phyloP scores from a whole-genome alignment of 2,888 invertebrate species.

The Phanerotoma sp. region DNA sequence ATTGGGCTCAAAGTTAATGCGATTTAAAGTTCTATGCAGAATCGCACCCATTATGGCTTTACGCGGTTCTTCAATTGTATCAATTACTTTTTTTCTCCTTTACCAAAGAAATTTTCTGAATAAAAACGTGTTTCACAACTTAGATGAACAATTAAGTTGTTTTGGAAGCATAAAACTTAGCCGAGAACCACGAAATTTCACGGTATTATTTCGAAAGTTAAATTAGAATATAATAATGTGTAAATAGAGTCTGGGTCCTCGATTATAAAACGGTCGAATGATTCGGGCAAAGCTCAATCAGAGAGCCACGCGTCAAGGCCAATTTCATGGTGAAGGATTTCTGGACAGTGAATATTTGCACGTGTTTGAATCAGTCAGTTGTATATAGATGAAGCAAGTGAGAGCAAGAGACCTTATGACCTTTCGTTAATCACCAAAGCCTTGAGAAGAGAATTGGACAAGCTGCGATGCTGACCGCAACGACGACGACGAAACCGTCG shows the following conservation, averaged over 20 bases:
- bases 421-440: conserved; percentile 58
- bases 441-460: conserved; percentile 46
- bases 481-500: conserved; percentile 30
- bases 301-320: conserved; percentile 17
- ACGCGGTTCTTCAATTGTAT: too few species aligned
- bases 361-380: conserved; percentile 21
- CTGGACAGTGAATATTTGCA: conserved; percentile 27
- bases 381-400: conserved; percentile 3
- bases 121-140: too few species aligned
- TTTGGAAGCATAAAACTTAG: background rate
- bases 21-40: too few species aligned
- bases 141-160: too few species aligned
- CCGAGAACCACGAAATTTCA: background rate
- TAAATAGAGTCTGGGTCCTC: background rate
- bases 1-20: too few species aligned
- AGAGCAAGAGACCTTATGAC: conserved; percentile 39
- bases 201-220: background rate
- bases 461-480: conserved; percentile 55
- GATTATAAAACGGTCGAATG: conserved; percentile 20
- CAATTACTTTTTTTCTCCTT: too few species aligned
- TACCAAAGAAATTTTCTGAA: too few species aligned
- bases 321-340: conserved; percentile 22
- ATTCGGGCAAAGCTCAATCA: conserved; percentile 22
- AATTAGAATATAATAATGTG: background rate
- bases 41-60: too few species aligned